Percentiles rank a stretch among this genome's conserved stretches.
phyloP scores from a whole-genome alignment of 2,888 invertebrate species.

The Odontocolon sp. region DNA sequence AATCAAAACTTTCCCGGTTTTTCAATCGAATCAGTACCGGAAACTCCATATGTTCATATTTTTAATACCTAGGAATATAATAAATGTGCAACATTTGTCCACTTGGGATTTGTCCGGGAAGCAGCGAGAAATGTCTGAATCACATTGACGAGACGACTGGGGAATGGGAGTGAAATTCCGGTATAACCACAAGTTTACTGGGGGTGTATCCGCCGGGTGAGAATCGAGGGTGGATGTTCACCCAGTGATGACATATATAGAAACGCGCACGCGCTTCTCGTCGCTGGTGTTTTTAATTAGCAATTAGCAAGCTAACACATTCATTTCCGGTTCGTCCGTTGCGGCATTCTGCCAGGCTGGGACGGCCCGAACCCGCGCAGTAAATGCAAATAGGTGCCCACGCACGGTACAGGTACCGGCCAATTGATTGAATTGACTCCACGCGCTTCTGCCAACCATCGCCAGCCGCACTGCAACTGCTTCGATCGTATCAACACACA shows the following conservation, averaged over 20 bases:
- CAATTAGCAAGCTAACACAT: conserved; percentile 80
- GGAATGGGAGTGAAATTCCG: no score
- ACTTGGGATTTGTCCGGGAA: no score
- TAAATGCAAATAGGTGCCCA: conserved; percentile 77
- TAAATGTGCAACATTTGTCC: no score
- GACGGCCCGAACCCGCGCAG: conserved; percentile 60
- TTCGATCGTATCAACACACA: conserved; percentile 40
- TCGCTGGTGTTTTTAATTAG: conserved; percentile 78
- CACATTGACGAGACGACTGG: no score
- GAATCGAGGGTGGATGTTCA: conserved; percentile 17
- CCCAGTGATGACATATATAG: conserved; percentile 8
- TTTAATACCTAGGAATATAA: no score
- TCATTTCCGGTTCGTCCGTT: conserved; percentile 79
- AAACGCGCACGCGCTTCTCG: conserved; percentile 25
- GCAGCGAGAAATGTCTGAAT: no score
- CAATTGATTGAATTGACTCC: conserved; percentile 80
- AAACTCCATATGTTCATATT: no score
- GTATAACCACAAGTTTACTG: no score
- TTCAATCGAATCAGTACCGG: no score
- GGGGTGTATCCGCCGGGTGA: not conserved
- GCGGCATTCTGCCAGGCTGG: conserved; percentile 73
- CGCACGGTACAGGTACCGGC: conserved; percentile 67
- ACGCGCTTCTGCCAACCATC: conserved; percentile 62
- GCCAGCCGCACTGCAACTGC: no score
- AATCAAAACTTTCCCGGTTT: no score